Evolutionary conservation across 1,140 invertebrate species (phyloP).

Genomic region (Ridgeia piscesae): DNA sequence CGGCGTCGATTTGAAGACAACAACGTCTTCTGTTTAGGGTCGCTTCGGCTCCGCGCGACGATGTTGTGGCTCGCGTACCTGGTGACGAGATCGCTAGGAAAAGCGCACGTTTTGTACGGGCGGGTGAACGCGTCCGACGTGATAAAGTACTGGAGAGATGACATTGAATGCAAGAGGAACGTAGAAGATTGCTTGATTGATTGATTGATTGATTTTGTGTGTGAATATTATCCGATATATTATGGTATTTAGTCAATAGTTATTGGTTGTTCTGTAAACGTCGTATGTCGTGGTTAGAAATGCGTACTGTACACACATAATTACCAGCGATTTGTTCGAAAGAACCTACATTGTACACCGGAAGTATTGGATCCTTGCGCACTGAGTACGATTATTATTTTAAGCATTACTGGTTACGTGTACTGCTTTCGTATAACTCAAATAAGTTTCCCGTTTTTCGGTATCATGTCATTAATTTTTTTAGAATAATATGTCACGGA

Average conservation of each 20-base stretch:
- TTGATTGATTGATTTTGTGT: background rate
- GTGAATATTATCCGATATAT: background rate
- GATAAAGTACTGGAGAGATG: background rate
- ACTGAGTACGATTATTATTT: no score
- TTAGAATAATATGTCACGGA: no score
- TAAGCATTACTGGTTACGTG: no score
- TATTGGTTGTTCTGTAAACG: background rate
- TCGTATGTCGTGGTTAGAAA: background rate
- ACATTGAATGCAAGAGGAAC: background rate
- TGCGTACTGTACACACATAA: background rate
- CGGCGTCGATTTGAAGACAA: background rate
- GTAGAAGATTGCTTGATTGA: background rate
- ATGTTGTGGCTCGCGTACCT: background rate
- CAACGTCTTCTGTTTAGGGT: background rate
- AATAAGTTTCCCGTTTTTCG: no score
- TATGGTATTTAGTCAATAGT: background rate
- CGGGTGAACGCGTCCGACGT: background rate
- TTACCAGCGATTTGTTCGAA: background rate
- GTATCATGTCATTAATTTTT: no score
- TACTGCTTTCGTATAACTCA: no score
- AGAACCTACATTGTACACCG: background rate
- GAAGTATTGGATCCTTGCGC: background rate
- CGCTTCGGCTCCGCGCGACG: background rate
- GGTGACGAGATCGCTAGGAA: background rate
- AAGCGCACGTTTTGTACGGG: background rate